Evolutionary conservation across 2,113 vertebrate species (phyloP).

Genomic region (Menidia beryllina): DNA sequence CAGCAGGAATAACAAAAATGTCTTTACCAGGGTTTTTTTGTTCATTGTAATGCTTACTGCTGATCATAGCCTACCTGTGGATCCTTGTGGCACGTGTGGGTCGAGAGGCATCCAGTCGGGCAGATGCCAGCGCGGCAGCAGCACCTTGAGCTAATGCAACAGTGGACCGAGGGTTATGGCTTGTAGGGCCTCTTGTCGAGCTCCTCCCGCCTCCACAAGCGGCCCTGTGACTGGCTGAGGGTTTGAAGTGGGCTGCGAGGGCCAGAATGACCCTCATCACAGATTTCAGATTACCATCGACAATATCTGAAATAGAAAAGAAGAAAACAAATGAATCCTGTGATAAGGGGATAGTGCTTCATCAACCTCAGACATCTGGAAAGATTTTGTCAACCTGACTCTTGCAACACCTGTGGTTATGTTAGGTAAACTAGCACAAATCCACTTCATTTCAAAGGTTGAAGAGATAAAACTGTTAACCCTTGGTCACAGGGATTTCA

Average conservation of each 20-base stretch:
- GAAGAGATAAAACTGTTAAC: no score
- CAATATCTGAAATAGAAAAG: conserved; percentile 85
- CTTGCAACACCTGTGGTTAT: no score
- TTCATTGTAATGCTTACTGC: not conserved
- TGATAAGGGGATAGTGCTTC: no score
- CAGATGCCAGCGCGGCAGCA: conserved; percentile 87
- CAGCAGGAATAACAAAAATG: not conserved
- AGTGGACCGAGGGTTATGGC: conserved; percentile 87
- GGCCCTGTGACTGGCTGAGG: conserved; percentile 79
- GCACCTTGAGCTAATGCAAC: conserved; percentile 92
- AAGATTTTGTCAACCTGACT: no score
- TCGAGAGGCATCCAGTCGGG: conserved; percentile 88
- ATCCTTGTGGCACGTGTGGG: conserved; percentile 81
- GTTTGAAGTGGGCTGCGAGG: conserved; percentile 97
- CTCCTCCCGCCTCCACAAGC: conserved; percentile 56
- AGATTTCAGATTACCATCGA: conserved; percentile 96
- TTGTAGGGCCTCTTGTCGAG: conserved; percentile 45
- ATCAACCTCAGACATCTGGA: no score
- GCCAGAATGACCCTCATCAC: conserved; percentile 96
- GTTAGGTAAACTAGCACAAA: no score
- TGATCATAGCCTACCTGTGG: conserved; percentile 81
- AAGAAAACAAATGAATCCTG: not conserved
- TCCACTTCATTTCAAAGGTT: no score
- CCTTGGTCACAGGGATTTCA: no score
- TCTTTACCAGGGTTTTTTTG: not conserved